Evolutionary conservation across 2,113 vertebrate species (phyloP), one percentile per base, ranked within the genome.

Genomic region (Aphelocoma coerulescens): DNA sequence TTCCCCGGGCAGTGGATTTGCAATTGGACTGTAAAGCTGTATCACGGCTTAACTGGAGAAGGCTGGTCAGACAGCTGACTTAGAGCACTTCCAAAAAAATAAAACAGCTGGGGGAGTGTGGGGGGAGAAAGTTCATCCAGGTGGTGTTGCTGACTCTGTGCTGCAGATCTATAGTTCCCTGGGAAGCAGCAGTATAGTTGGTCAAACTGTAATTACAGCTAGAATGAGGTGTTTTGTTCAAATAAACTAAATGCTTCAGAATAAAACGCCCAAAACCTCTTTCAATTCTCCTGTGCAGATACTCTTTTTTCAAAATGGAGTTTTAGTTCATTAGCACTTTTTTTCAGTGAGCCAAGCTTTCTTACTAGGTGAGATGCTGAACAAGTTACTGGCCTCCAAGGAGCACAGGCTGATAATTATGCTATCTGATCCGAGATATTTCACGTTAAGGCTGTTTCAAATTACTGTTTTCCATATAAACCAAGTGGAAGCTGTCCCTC

Each of bases 201-300:
- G 46, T 94, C 68, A 78, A 89, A 69, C 39, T 66, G 52, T 87
- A 91, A 95, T 86, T 93, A 86, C 66, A 91, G 58, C 55, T 83
- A 46, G 93, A 95, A 75, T 68, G 33, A 62, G 67, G 52, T 71
- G 52, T 86, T 93, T 81, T 87, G 59, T 87, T 84, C 33, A 67
- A 88, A 95, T 92, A 67, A 92, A 91, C 66, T 24, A 91, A 91
- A 83, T 63, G 52, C 35, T 89, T 77, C 4, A 19, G 39, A 32
- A 85, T 65, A 62, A 39, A 43, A 35, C 22, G 26, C 21, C 54
- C 20, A 39, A 28, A 81, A 5, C 28, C 7, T 63, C 85, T 95
- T 80, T 39, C 65, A 84, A 26, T 24, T 82, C 51, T 80, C 28
- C 44, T 44, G 19, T 85, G 80, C 61, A 63, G 61, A 61, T 63